A percentile compares a stretch with the other conserved stretches of the same genome.
Evolutionary conservation across 2,888 invertebrate genomes (phyloP).

Genomic region (Latrodectus elegans): DNA sequence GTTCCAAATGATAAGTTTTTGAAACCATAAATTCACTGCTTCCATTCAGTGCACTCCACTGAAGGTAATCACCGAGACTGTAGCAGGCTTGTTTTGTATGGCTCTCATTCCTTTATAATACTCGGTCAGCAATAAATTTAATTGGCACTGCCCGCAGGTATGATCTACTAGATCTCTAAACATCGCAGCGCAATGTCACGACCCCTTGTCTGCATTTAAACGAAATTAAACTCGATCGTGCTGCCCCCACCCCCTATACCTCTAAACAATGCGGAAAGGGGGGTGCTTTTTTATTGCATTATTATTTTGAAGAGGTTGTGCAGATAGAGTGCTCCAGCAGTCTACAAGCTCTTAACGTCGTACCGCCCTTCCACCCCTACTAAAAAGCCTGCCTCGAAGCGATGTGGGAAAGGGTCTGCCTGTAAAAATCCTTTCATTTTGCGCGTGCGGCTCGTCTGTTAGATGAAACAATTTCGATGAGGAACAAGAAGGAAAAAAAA

Average conservation of each 20-base stretch:
- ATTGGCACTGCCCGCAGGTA: slow-evolving; percentile 1
- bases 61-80: too few relatives aligned
- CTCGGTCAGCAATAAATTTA: not conserved
- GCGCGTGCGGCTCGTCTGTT: slow-evolving; percentile 24
- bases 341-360: not conserved
- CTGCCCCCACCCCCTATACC: slow-evolving; percentile 10
- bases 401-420: slow-evolving; percentile 10
- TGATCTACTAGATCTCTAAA: slow-evolving; percentile 1
- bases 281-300: not conserved
- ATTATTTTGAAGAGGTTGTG: not conserved
- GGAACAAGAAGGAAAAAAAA: not conserved
- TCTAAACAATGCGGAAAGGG: not conserved
- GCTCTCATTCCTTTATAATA: not conserved
- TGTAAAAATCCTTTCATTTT: slow-evolving; percentile 38
- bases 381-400: slow-evolving; percentile 7
- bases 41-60: too few relatives aligned
- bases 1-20: too few relatives aligned
- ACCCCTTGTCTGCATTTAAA: slow-evolving; percentile 32
- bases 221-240: slow-evolving; percentile 44
- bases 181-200: slow-evolving; percentile 13
- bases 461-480: slow-evolving; percentile 23
- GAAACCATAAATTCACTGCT: too few relatives aligned
- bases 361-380: slow-evolving; percentile 5
- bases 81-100: too few relatives aligned
- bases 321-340: not conserved